A percentile compares a stretch with the other conserved stretches of the same genome.
phyloP scores from a whole-genome alignment of 92 coral and sea anemone species.

The Nematostella vectensis region DNA sequence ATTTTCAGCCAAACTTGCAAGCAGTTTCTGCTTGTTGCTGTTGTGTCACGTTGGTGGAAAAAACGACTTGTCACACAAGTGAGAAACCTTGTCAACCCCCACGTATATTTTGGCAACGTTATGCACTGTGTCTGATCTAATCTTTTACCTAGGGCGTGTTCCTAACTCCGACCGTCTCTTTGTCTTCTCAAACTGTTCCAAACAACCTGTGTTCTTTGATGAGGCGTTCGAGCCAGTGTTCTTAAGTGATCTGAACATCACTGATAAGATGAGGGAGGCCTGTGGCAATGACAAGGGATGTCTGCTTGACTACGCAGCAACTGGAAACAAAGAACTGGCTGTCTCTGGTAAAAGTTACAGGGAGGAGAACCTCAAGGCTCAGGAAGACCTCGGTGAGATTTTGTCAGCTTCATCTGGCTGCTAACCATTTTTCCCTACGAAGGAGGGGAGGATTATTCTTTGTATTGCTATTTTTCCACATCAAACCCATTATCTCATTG shows the following conservation, averaged over 20 bases:
- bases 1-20: too few relatives aligned
- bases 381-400: constrained; percentile 45
- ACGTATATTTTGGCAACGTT: too few relatives aligned
- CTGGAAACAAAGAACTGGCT: constrained; percentile 43
- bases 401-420: not conserved
- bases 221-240: constrained; percentile 37
- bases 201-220: constrained; percentile 50
- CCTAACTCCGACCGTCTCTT: constrained; percentile 41
- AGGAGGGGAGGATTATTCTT: too few relatives aligned
- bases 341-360: constrained; percentile 27
- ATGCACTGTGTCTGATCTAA: too few relatives aligned
- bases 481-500: too few relatives aligned
- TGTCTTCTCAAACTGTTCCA: constrained; percentile 31
- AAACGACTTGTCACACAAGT: too few relatives aligned
- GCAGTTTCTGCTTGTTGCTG: too few relatives aligned
- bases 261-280: not conserved
- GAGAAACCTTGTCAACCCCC: too few relatives aligned
- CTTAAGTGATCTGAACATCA: constrained; percentile 16
- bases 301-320: constrained; percentile 36
- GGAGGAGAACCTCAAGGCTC: constrained; percentile 27
- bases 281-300: constrained; percentile 47
- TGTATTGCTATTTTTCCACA: too few relatives aligned
- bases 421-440: too few relatives aligned
- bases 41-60: too few relatives aligned
- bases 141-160: constrained; percentile 66